Evolutionary conservation across 2,113 vertebrate genomes (phyloP).

Genomic region (Muntiacus muntjak): DNA sequence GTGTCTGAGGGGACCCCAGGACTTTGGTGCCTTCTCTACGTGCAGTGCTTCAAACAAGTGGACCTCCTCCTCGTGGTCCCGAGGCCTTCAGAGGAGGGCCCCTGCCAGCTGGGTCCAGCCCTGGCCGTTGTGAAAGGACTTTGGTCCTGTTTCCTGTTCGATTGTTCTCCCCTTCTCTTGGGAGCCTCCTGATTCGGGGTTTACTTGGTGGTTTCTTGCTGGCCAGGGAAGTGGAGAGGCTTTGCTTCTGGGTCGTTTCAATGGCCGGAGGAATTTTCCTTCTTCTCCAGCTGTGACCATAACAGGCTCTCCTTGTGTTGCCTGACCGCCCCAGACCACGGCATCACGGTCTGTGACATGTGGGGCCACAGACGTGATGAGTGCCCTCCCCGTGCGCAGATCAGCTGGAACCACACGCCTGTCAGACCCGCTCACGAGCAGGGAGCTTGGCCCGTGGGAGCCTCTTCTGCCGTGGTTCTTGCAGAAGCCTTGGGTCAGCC

Average conservation of each 20-base stretch:
- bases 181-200: not conserved
- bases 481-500: not conserved
- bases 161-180: not conserved
- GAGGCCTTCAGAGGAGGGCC: not conserved
- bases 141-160: not conserved
- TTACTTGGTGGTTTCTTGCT: not conserved
- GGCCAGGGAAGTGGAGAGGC: not conserved
- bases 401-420: not conserved
- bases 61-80: accelerated
- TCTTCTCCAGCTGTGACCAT: not conserved
- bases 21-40: not conserved
- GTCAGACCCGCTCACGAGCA: not conserved
- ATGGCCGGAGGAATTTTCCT: not conserved
- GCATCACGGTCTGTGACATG: not conserved
- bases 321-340: not conserved
- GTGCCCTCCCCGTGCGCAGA: not conserved
- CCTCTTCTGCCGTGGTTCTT: not conserved
- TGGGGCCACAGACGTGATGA: not conserved
- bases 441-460: not conserved
- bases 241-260: not conserved
- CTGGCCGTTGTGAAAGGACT: not conserved
- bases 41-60: not conserved
- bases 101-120: not conserved
- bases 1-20: not conserved
- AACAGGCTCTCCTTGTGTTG: not conserved